These are phyloP conservation scores for Celastrina argiolus DNA, from an alignment of 2,888 invertebrate species.

Conservation along the genomic window DNA sequence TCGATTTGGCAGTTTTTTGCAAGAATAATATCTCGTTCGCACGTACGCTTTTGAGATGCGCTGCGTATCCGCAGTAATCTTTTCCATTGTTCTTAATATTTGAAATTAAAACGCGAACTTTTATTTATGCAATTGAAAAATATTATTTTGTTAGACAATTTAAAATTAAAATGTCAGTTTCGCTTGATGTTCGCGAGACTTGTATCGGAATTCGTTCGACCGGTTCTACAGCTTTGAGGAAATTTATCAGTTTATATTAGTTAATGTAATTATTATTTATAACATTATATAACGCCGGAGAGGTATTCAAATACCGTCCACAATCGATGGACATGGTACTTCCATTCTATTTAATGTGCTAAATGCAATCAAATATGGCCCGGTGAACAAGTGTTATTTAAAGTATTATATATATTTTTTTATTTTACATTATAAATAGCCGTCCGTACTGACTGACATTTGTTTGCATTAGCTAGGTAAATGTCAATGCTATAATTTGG, in stretches of 20 bases:
- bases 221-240: neutral
- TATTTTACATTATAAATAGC: too few species aligned
- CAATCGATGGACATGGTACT: too few species aligned
- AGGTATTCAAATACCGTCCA: neutral
- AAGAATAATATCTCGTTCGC: neutral
- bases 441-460: too few species aligned
- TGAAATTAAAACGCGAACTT: neutral
- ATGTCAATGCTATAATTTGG: too few species aligned
- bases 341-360: too few species aligned
- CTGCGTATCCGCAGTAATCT: neutral
- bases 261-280: neutral
- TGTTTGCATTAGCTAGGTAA: too few species aligned
- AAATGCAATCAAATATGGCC: too few species aligned
- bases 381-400: too few species aligned
- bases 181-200: neutral
- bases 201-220: neutral
- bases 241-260: neutral
- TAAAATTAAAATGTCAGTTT: slow-evolving; percentile 1
- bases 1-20: neutral
- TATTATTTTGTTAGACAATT: neutral
- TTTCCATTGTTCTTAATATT: neutral
- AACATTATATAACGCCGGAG: neutral
- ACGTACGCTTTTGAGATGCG: neutral
- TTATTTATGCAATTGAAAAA: neutral
- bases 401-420: too few species aligned